phyloP scores from a whole-genome alignment of 2,113 vertebrate genomes.

The Emydura subglobosa region DNA sequence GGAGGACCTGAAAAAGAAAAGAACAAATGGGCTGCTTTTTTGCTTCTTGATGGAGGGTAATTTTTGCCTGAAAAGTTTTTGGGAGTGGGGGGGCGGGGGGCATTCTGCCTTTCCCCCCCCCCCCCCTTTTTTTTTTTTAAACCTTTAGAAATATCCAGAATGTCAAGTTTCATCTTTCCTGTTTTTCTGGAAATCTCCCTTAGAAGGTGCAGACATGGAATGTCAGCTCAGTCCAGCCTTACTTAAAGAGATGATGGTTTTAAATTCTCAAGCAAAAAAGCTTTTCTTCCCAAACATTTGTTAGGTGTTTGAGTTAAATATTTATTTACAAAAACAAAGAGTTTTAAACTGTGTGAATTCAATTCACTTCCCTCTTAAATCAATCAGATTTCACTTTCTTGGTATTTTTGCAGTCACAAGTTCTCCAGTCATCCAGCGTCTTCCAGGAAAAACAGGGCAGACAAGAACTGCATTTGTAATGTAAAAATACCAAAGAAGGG shows the following conservation, averaged over 20 bases:
- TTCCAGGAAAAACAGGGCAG: constrained; percentile 50
- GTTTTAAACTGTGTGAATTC: neutral
- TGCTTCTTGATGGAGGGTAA: neutral
- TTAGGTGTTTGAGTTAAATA: neutral
- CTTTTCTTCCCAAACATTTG: neutral
- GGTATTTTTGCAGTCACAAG: neutral
- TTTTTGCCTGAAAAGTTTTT: neutral
- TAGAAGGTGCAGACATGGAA: neutral
- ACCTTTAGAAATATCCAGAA: neutral
- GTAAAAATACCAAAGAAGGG: constrained; percentile 45
- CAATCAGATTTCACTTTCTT: neutral
- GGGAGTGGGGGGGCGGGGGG: neutral
- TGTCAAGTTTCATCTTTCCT: accelerated
- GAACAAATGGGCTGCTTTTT: neutral
- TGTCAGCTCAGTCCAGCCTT: neutral
- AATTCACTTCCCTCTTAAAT: constrained; percentile 17
- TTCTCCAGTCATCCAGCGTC: constrained; percentile 1
- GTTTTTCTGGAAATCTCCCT: constrained; percentile 4
- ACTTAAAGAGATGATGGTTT: neutral
- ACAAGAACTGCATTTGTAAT: constrained; percentile 28
- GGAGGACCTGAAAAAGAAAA: neutral
- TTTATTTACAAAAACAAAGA: neutral
- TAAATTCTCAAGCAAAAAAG: neutral
- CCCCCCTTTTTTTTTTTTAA: neutral
- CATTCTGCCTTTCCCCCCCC: neutral